Conservation (phyloP, 2,888 invertebrate species). For the Drosophila nigricruria region DNA sequence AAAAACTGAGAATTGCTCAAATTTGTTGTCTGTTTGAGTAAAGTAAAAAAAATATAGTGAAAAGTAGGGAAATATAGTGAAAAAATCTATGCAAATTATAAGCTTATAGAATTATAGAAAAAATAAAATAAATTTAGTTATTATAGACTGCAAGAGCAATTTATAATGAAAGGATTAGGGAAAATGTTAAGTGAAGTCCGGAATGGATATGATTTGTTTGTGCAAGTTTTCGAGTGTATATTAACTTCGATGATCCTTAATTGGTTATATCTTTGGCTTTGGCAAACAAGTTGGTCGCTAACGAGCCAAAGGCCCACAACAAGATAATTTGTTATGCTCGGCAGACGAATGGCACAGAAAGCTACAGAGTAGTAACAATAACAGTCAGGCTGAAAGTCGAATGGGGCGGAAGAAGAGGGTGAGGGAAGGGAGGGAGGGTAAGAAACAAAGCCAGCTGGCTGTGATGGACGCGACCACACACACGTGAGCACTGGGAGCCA, state of each 20-base stretch:
- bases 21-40: not conserved
- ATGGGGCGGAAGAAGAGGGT: not conserved
- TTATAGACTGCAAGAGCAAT: not conserved
- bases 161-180: not conserved
- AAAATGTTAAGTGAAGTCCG: not conserved
- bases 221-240: constrained; percentile 35
- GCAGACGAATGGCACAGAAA: constrained; percentile 54
- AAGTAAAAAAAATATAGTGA: not conserved
- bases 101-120: not conserved
- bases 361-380: constrained; percentile 28
- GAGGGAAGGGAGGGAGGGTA: constrained; percentile 2
- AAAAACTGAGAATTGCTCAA: not conserved
- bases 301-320: constrained; percentile 68
- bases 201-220: not conserved
- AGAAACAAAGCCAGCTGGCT: constrained; percentile 47
- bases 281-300: constrained; percentile 71
- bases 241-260: constrained; percentile 39
- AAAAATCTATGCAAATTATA: not conserved
- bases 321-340: constrained; percentile 74
- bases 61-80: not conserved
- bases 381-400: constrained; percentile 20
- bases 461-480: constrained; percentile 73
- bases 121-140: not conserved
- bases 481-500: constrained; percentile 58
- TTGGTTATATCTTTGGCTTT: constrained; percentile 45